Base-by-base conservation (phyloP, 2,888 invertebrate genomes). In the Lysandra bellargus region DNA sequence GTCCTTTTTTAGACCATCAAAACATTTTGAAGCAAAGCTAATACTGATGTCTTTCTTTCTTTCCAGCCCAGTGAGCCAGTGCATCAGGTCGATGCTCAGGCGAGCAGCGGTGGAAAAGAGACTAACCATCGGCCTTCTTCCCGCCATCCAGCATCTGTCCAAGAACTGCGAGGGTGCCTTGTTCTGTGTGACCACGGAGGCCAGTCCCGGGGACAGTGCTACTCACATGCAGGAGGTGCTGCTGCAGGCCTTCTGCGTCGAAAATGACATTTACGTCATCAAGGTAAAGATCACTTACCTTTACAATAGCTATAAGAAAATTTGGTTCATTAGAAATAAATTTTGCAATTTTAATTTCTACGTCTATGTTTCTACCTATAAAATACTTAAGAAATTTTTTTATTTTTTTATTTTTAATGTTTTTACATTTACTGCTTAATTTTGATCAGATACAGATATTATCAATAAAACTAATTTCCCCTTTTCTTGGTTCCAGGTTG, bases 181-280 rank as follows among this genome's bases (percentile, higher is more conserved):
- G 0, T 96, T 97, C 86, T 97, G 97, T 85, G 90, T 97, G 73
- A 95, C 97, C 30, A 96, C 97, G 1, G 96, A 96, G 79, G 96
- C 96, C 40, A 92, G 95, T 77, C 96, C 95, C 61, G 97, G 96
- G 4, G 97, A 97, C 88, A 96, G 97, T 49, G 96, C 97, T 5
- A 96, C 96, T 7, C 97, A 97, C 86, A 97, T 97, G 95, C 97
- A 97, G 85, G 96, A 97, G 86, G 97, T 97, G 5, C 92, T 97
- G 0, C 91, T 97, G 57, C 97, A 97, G 86, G 97, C 97, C 0
- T 97, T 97, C 88, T 97, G 97, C 89, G 96, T 96, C 64, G 97
- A 97, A 89, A 97, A 97, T 82, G 97, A 96, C 83, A 97, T 97
- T 85, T 96, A 96, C 85, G 96, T 97, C 79, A 96, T 97, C 82